Evolutionary conservation across 2,888 invertebrate species (phyloP).

Genomic region (Drosophila borborema): DNA sequence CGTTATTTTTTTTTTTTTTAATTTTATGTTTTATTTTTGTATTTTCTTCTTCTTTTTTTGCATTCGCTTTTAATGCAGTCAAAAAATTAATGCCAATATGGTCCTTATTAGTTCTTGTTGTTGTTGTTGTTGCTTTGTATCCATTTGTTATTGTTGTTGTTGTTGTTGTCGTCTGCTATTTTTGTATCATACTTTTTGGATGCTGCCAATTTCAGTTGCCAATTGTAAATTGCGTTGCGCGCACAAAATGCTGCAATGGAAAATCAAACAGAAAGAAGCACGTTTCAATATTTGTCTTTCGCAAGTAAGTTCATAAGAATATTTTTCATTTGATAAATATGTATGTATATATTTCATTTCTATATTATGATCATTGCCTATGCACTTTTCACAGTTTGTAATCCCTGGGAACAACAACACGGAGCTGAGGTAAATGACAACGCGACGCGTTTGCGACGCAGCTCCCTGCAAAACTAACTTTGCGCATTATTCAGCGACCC

Average conservation of each 20-base stretch:
- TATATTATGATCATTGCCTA: slow-evolving; percentile 10
- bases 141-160: slow-evolving; percentile 11
- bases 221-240: slow-evolving; percentile 45
- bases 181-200: slow-evolving; percentile 73
- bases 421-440: slow-evolving; percentile 22
- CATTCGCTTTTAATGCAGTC: slow-evolving; percentile 44
- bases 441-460: slow-evolving; percentile 72
- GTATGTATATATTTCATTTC: neutral
- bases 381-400: slow-evolving; percentile 27
- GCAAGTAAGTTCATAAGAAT: neutral
- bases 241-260: slow-evolving; percentile 68
- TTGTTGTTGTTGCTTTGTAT: slow-evolving; percentile 20
- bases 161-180: slow-evolving; percentile 47
- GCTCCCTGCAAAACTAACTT: slow-evolving; percentile 79
- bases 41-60: slow-evolving; percentile 23
- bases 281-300: slow-evolving; percentile 9
- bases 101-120: slow-evolving; percentile 27
- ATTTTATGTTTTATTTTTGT: slow-evolving; percentile 25
- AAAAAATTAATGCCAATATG: slow-evolving; percentile 39
- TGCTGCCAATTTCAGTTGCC: slow-evolving; percentile 56
- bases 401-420: neutral
- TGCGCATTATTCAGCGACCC: slow-evolving; percentile 81
- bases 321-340: neutral
- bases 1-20: slow-evolving; percentile 10
- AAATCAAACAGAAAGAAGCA: neutral